Base-by-base conservation (phyloP, 1,140 invertebrate species). In the Palaemon carinicauda region DNA sequence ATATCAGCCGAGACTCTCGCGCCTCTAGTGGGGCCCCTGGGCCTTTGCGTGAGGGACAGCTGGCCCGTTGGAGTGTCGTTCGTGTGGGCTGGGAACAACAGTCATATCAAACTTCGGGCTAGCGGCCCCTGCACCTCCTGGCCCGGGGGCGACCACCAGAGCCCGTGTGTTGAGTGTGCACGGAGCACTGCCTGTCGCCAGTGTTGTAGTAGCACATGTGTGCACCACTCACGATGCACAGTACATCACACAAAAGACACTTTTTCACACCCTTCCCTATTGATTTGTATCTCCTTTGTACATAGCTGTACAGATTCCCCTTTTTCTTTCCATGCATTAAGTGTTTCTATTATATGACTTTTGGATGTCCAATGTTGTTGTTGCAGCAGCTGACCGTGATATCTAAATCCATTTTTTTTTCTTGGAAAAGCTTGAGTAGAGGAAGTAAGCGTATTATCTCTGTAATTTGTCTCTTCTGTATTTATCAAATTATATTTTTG, bases 151-250 rank as follows among this genome's bases (percentile, higher is more conserved):
- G 41, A 41, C 41, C 69, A 82, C 73, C 27, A 31, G 82, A 75
- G 53, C 75, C 82, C 53, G 75, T 14, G 75, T 51, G 82, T 53
- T 85, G 82, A 85, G 82, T 79, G 82, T 85, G 75, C 82, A 85
- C 74, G 82, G 82, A 85, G 82, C 75, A 85, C 82, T 85, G 82
- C 82, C 75, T 79, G 82, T 41, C 77, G 75, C 65, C 82, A 85
- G 82, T 85, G 82, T 85, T 85, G 75, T 84, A 71, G 74, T 69
- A 17, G 54, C n/a, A 54, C 73, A 56, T 52, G 51, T 79, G 82
- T 85, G 82, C 82, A 85, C 75, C 82, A 79, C 82, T 85, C 82
- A 85, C 82, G 74, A 74, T 53, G 74, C 82, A 85, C 82, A 29
- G 29, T 56, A 80, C 78, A 75, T 33, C 53, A 60, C 73, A 51